Percentiles rank a stretch among this genome's conserved stretches.
These are phyloP conservation scores for Pipistrellus pygmaeus DNA, from an alignment of 2,797 vertebrate species.

Conservation along the genomic window DNA sequence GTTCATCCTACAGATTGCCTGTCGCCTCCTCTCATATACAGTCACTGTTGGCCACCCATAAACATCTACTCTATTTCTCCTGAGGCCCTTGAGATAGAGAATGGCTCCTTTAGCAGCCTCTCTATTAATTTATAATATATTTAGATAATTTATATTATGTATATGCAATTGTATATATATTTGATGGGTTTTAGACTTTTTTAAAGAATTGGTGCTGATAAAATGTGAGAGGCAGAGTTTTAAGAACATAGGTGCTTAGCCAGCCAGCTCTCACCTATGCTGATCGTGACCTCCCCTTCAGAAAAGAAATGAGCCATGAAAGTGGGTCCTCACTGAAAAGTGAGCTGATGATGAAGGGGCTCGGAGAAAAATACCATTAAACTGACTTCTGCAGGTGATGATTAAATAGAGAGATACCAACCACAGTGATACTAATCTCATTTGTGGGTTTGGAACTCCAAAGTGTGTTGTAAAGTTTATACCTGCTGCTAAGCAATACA, in stretches of 20 bases:
- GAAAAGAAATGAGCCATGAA: slow-evolving; percentile 10
- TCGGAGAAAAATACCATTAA: slow-evolving; percentile 32
- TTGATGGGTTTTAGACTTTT: background rate
- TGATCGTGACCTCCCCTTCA: background rate
- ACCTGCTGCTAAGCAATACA: slow-evolving; percentile 49
- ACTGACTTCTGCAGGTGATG: slow-evolving; percentile 48
- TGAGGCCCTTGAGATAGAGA: background rate
- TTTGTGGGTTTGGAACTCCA: slow-evolving; percentile 42
- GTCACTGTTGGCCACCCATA: background rate
- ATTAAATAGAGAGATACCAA: slow-evolving; percentile 68
- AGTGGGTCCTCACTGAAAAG: slow-evolving; percentile 15
- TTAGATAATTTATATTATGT: background rate
- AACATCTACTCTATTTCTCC: background rate
- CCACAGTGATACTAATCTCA: background rate
- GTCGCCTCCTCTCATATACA: background rate
- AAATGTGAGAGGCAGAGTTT: background rate
- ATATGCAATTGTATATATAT: background rate
- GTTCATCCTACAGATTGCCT: background rate
- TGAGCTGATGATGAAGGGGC: background rate
- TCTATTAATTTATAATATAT: background rate
- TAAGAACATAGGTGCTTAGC: background rate
- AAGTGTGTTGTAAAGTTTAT: slow-evolving; percentile 67
- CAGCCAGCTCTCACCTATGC: background rate
- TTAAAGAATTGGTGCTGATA: background rate
- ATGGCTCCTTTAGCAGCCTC: background rate